Conservation (phyloP, 2,888 invertebrate genomes). For the Drosophila paramelanica region DNA sequence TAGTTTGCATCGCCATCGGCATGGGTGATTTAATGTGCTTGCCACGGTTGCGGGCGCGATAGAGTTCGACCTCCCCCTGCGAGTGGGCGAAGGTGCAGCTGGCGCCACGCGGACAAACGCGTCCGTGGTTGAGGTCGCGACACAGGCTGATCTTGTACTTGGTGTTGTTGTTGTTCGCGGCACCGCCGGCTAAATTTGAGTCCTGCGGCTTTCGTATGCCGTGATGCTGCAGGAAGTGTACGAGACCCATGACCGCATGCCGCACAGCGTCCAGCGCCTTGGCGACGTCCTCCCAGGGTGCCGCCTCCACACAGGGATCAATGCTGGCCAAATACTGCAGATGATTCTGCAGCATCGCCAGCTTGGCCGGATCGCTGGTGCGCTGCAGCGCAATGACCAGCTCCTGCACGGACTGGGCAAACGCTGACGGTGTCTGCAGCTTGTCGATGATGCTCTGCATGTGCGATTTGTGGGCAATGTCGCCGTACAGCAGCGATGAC, state of each 20-base stretch:
- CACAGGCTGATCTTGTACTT: slow-evolving; percentile 97
- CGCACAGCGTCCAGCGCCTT: slow-evolving; percentile 89
- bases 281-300: slow-evolving; percentile 88
- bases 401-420: slow-evolving; percentile 96
- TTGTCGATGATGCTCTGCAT: slow-evolving; percentile 97
- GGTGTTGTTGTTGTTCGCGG: slow-evolving; percentile 87
- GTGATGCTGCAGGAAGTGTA: slow-evolving; percentile 91
- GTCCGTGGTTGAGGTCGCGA: slow-evolving; percentile 91
- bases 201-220: slow-evolving; percentile 89
- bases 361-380: slow-evolving; percentile 92
- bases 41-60: slow-evolving; percentile 88
- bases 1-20: slow-evolving; percentile 46
- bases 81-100: slow-evolving; percentile 97
- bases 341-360: slow-evolving; percentile 91
- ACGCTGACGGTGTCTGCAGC: slow-evolving; percentile 96
- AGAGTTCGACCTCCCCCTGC: slow-evolving; percentile 94
- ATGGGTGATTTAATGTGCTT: slow-evolving; percentile 85
- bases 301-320: slow-evolving; percentile 92
- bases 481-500: slow-evolving; percentile 98
- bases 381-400: slow-evolving; percentile 95
- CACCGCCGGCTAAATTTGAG: slow-evolving; percentile 84
- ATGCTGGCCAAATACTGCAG: slow-evolving; percentile 94
- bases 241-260: slow-evolving; percentile 90
- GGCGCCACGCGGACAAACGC: slow-evolving; percentile 93
- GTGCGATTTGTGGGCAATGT: slow-evolving; percentile 97